These are phyloP conservation scores for Spialia ferax DNA, from an alignment of 2,888 invertebrate species.

Conservation along the genomic window DNA sequence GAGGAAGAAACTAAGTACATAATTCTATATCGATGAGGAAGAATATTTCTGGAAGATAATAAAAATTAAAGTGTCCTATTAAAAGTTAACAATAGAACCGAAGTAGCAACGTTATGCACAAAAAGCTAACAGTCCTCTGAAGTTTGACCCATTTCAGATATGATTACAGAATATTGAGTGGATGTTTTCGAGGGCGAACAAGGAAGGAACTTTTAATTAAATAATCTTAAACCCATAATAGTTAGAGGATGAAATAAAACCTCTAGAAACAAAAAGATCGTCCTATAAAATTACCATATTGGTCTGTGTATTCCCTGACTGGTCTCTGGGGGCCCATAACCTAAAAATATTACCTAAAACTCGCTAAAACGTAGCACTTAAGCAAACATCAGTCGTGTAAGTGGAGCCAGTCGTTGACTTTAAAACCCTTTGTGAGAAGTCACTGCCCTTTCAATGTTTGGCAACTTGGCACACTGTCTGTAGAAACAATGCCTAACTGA, in stretches of 20 bases:
- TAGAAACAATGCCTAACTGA: not conserved
- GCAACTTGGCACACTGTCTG: conserved; percentile 17
- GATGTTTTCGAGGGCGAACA: not conserved
- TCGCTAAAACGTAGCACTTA: not conserved
- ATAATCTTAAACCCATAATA: no score
- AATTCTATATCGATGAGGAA: no score
- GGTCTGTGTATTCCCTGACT: no score
- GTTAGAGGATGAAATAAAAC: no score
- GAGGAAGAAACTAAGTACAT: no score
- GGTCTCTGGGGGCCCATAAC: not conserved
- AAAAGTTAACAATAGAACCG: conserved; percentile 1
- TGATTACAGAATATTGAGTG: not conserved
- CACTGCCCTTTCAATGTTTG: conserved; percentile 9
- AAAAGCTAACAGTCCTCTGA: not conserved
- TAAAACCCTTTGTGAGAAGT: conserved; percentile 7
- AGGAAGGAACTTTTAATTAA: not conserved
- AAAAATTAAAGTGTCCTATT: not conserved
- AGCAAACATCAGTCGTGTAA: not conserved
- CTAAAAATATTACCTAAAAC: not conserved
- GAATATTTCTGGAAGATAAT: not conserved
- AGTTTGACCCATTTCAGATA: not conserved
- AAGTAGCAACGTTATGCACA: not conserved
- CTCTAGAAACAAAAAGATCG: no score
- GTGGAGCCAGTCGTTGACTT: conserved; percentile 1
- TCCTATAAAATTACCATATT: no score